These are phyloP conservation scores for Osmoderma eremita DNA, from an alignment of 2,888 invertebrate genomes.

Conservation along the genomic window DNA sequence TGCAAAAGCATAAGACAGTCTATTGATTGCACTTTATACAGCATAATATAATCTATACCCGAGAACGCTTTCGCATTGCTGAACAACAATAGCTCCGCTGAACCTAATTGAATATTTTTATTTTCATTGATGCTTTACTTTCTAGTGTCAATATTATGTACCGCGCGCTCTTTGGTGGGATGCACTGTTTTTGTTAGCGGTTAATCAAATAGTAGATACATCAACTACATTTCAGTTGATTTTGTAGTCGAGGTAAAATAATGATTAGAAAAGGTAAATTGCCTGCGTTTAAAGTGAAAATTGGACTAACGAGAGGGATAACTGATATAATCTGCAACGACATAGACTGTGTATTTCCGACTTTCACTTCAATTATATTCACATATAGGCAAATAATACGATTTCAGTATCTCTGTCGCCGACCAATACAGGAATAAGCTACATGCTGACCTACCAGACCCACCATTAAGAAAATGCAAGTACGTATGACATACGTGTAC, in stretches of 20 bases:
- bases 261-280: too few species aligned
- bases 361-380: constrained; percentile 27
- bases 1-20: constrained; percentile 1
- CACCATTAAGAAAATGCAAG: background rate
- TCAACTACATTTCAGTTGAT: too few species aligned
- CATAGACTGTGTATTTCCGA: background rate
- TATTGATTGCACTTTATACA: constrained; percentile 23
- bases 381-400: background rate
- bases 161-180: too few species aligned
- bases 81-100: constrained; percentile 12
- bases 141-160: constrained; percentile 13
- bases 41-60: background rate
- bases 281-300: constrained; percentile 12
- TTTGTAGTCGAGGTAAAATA: too few species aligned
- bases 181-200: background rate
- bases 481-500: background rate
- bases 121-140: constrained; percentile 20
- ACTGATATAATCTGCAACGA: background rate
- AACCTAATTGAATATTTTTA: constrained; percentile 27
- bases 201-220: background rate
- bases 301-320: constrained; percentile 8
- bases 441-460: too few species aligned
- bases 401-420: background rate
- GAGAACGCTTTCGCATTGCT: constrained; percentile 14
- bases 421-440: constrained; percentile 3